Percentiles rank a stretch among this genome's conserved stretches.
phyloP scores from a whole-genome alignment of 64 coral and sea anemone species.

The Montipora capricornis region DNA sequence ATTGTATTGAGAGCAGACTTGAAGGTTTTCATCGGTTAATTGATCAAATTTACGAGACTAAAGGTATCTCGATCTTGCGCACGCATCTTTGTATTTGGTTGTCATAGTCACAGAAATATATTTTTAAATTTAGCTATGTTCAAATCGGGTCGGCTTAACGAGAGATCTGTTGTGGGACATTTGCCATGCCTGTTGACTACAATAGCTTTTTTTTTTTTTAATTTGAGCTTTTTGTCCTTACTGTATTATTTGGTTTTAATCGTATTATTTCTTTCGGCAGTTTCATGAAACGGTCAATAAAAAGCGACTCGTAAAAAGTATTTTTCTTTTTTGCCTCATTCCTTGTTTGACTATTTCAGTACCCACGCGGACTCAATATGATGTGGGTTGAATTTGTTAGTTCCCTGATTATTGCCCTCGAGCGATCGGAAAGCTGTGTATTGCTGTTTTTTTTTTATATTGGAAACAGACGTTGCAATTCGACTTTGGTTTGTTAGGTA shows the following conservation, averaged over 20 bases:
- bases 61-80: background rate
- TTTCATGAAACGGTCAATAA: background rate
- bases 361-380: too few relatives aligned
- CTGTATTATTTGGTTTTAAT: slow-evolving; percentile 16
- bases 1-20: too few relatives aligned
- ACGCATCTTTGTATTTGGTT: background rate
- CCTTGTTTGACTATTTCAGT: too few relatives aligned
- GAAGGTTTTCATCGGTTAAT: too few relatives aligned
- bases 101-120: slow-evolving; percentile 24
- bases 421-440: too few relatives aligned
- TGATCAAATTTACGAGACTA: background rate
- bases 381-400: too few relatives aligned
- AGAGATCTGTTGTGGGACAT: background rate
- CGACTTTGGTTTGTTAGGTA: too few relatives aligned
- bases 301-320: slow-evolving; percentile 21
- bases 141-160: background rate
- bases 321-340: background rate
- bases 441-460: too few relatives aligned
- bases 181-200: background rate
- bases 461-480: too few relatives aligned
- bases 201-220: slow-evolving; percentile 26
- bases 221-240: slow-evolving; percentile 1
- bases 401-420: too few relatives aligned
- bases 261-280: background rate
- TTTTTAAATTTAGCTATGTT: slow-evolving; percentile 43